Percentiles rank a stretch among this genome's conserved stretches.
Conservation (phyloP, 2,797 vertebrate species). For the Molossus molossus region DNA sequence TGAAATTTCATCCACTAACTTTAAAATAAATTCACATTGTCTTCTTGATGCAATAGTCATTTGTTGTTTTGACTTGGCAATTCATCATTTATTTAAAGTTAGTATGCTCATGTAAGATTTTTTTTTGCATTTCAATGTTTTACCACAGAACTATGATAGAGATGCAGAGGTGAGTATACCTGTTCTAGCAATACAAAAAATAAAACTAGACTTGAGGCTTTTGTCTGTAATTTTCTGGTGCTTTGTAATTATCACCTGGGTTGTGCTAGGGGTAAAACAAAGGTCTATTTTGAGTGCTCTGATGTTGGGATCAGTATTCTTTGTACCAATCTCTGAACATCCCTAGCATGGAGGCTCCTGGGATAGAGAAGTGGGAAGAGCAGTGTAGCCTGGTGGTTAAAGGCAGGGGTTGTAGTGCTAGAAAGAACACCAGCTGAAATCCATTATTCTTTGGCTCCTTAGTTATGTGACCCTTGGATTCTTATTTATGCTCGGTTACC, state of each 20-base stretch:
- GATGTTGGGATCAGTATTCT: not conserved
- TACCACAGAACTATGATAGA: not conserved
- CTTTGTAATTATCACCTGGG: not conserved
- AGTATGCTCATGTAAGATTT: not conserved
- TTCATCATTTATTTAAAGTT: conserved; percentile 26
- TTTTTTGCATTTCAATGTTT: conserved; percentile 35
- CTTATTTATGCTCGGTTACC: not conserved
- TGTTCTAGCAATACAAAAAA: conserved; percentile 26
- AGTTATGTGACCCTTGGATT: not conserved
- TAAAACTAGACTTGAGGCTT: not conserved
- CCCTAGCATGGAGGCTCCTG: not conserved
- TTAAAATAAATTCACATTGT: conserved; percentile 32
- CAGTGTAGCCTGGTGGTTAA: not conserved
- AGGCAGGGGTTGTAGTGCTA: not conserved
- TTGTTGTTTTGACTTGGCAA: conserved; percentile 50
- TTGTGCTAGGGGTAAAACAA: not conserved
- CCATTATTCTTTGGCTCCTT: not conserved
- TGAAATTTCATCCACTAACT: conserved; percentile 65
- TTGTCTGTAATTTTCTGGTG: not conserved
- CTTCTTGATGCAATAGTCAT: conserved; percentile 45
- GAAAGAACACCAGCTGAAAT: not conserved
- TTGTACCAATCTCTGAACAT: not conserved
- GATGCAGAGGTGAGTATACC: not conserved
- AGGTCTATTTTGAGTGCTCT: not conserved
- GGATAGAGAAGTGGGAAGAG: not conserved